Base-by-base conservation (phyloP, 2,888 invertebrate genomes). In the Parelbella ahira region DNA sequence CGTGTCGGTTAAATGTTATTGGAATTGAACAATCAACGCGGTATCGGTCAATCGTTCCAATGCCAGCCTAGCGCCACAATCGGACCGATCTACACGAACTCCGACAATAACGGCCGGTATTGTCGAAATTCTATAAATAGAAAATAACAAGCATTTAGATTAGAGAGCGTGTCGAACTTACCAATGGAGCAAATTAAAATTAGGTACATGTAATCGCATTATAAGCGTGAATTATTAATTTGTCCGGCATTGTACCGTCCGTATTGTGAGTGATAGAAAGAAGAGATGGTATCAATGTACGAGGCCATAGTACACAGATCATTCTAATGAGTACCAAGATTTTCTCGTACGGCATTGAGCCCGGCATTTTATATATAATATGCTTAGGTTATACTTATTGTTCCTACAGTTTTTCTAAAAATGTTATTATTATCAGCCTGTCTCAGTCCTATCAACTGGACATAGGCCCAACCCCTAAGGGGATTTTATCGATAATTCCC, bases 211-310 rank as follows among this genome's bases (percentile, higher is more conserved):
- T 71, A 74, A 69, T 73, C 65, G 64, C 63, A 63, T 72, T 72
- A 74, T 69, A 71, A 63, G 75, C 79, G 77, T 80, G 77, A 76
- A 77, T 78, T 82, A 81, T 78, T 83, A 83, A 84, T 84, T 83
- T 82, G 69, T 61, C 51, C 48, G 58, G 64, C 67, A 81, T 84
- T 84, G 84, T 83, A 65, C 69, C 44, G 50, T 45, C 7, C 7
- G 27, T 13, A 27, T 39, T 32, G 41, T 33, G 13, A 25, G 25
- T 19, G 20, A 41, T 20, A 41, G 25, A 33, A 33, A 23, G 27
- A 15, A 27, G 15, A n/a, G 33, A 41, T 41, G 28, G 15, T 29
- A 37, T 37, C 28, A 18, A 29, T 10, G 6, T 23, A 13, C n/a
- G 2, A 27, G 20, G 37, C 11, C 19, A 18, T 27, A 25, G 30